Evolutionary conservation across 2,113 vertebrate genomes (phyloP).

Genomic region (Loxodonta africana): DNA sequence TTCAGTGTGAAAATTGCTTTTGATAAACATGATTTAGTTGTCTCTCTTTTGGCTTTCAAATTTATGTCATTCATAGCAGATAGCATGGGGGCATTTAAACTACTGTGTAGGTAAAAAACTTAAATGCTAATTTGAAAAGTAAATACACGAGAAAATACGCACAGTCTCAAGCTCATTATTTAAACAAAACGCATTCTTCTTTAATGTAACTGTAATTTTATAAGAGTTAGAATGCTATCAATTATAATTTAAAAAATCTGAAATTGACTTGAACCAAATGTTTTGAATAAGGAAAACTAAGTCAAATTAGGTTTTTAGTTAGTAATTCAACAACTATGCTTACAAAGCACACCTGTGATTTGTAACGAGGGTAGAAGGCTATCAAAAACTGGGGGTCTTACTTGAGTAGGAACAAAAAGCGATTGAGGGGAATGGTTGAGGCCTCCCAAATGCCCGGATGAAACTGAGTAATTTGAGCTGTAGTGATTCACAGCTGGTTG

Average conservation of each 20-base stretch:
- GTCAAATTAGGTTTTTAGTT: slow-evolving; percentile 25
- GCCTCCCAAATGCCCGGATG: slow-evolving; percentile 88
- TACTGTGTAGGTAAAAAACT: slow-evolving; percentile 5
- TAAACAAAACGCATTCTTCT: slow-evolving; percentile 28
- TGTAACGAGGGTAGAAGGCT: slow-evolving; percentile 55
- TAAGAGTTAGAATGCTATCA: background rate
- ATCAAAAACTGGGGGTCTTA: slow-evolving; percentile 81
- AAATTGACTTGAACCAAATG: background rate
- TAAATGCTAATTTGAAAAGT: slow-evolving; percentile 37
- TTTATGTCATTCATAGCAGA: slow-evolving; percentile 29
- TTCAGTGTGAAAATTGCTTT: slow-evolving; percentile 23
- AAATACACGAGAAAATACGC: slow-evolving; percentile 44
- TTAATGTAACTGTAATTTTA: background rate
- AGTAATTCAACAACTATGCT: background rate
- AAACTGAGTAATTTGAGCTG: slow-evolving; percentile 81
- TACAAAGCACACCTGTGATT: background rate
- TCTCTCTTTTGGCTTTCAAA: slow-evolving; percentile 35
- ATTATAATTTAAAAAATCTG: slow-evolving; percentile 35
- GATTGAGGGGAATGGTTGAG: slow-evolving; percentile 97
- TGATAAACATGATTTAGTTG: background rate
- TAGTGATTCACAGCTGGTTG: slow-evolving; percentile 90
- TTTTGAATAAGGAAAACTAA: slow-evolving; percentile 42
- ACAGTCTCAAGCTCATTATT: slow-evolving; percentile 20
- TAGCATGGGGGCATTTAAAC: background rate
- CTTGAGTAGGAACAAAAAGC: slow-evolving; percentile 94